Evolutionary conservation across 30 jellyfish, hydroid and myxozoan genomes (phyloP), one percentile per base, ranked within the genome.

Genomic region (Turritopsis rubra): DNA sequence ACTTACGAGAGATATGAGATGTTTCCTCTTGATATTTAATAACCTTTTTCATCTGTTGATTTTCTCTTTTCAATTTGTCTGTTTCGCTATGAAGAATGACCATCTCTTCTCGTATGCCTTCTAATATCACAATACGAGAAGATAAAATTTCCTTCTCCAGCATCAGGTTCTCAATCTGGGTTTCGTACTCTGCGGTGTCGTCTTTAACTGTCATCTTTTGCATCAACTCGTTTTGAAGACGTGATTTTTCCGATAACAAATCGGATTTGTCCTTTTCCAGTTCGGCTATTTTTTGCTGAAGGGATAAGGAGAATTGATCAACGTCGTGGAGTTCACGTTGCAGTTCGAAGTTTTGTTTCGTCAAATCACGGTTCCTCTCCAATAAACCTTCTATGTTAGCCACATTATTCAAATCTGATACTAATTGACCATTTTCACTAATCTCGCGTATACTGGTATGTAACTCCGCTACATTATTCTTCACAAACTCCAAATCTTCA

Each of bases 61-160:
- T 74, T n/a, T 74, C 82, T 4, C 41, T 30, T 23, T 30, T 27
- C 60, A 74, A 74, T 17, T 74, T 74, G 24, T 74, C 65, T 9
- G 26, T 26, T 24, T 74, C 82, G 13, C 26, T 30, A 20, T 22
- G 28, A 0, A 74, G 65, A 16, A 74, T 23, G 53, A n/a, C 82
- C 82, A 74, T 74, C 41, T 74, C 82, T 24, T 74, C 65, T 13
- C 82, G 53, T n/a, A 74, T 74, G 17, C 82, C 82, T 74, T 74
- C 82, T 24, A 74, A 23, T 16, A 74, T 74, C 82, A 74, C 27
- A 24, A 74, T 71, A 29, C 82, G 82, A 18, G 82, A 74, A 7
- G 53, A 29, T 24, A 74, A 74, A n/a, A 74, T 74, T 8, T 74
- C 82, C 9, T 74, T 74, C 41, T 74, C 82, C 13, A 74, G 71